These are phyloP conservation scores for Rhagologus leucostigma DNA, from an alignment of 2,113 vertebrate species.

Conservation along the genomic window DNA sequence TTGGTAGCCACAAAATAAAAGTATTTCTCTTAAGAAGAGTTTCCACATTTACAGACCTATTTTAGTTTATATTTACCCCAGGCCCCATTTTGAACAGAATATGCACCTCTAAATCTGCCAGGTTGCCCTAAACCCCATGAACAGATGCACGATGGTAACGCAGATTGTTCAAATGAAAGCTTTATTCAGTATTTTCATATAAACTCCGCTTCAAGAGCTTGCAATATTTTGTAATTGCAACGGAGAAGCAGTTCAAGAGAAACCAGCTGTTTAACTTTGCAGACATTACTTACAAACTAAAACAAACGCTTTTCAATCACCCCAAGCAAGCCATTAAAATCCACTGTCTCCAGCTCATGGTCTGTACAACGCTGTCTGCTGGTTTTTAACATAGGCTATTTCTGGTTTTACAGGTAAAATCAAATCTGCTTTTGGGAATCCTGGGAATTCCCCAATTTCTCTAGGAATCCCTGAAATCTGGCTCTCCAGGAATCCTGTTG, in stretches of 20 bases:
- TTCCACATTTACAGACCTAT: not conserved
- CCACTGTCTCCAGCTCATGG: not conserved
- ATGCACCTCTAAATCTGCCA: not conserved
- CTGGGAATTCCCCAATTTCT: not conserved
- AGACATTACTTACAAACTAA: not conserved
- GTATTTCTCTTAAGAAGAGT: not conserved
- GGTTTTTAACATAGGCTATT: not conserved
- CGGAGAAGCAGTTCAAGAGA: not conserved
- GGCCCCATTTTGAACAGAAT: not conserved
- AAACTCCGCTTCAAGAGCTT: not conserved
- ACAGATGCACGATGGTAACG: accelerated
- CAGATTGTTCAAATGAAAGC: not conserved
- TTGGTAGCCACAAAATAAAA: not conserved
- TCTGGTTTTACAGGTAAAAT: not conserved
- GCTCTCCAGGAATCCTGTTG: not conserved
- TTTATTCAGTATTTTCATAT: constrained; percentile 21
- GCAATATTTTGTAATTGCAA: not conserved
- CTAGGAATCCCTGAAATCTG: not conserved
- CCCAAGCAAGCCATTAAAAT: not conserved
- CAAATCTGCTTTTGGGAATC: not conserved
- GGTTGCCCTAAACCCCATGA: not conserved
- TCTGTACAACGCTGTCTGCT: not conserved
- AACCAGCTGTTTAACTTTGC: not conserved
- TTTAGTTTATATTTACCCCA: not conserved
- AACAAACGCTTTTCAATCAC: not conserved